phyloP scores from a whole-genome alignment of 2,113 vertebrate species.

The Podarcis raffonei region DNA sequence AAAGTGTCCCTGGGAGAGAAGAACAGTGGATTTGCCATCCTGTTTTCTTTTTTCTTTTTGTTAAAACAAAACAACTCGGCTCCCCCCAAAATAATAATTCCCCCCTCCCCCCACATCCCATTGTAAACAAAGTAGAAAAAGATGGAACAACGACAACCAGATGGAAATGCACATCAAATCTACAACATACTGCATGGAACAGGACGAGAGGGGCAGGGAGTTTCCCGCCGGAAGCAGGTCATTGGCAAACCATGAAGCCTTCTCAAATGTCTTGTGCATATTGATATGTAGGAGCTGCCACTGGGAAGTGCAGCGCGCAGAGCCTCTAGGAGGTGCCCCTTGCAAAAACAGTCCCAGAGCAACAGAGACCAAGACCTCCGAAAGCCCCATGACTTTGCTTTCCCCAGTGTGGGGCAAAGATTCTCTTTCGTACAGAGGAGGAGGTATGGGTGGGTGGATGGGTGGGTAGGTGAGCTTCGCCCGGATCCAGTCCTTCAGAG shows the following conservation, averaged over 20 bases:
- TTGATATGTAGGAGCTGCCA: conserved; percentile 61
- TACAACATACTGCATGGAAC: conserved; percentile 65
- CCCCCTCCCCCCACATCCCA: conserved; percentile 55
- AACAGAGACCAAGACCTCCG: conserved; percentile 59
- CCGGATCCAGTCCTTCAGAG: conserved; percentile 49
- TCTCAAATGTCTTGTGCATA: conserved; percentile 58
- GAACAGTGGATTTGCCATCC: conserved; percentile 74
- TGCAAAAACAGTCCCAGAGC: conserved; percentile 60
- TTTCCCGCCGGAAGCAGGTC: conserved; percentile 67
- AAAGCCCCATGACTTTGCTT: conserved; percentile 30
- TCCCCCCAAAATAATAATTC: conserved; percentile 53
- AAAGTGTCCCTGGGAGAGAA: conserved; percentile 72
- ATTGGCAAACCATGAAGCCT: conserved; percentile 70
- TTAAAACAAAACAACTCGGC: conserved; percentile 1
- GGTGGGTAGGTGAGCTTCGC: conserved; percentile 45
- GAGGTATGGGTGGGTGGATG: conserved; percentile 32
- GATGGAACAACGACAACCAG: conserved; percentile 66
- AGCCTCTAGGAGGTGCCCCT: conserved; percentile 46
- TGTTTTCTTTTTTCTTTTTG: conserved; percentile 48
- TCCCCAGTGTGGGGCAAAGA: conserved; percentile 38
- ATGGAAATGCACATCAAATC: conserved; percentile 70
- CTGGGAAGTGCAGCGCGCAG: conserved; percentile 41
- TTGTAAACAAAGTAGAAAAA: conserved; percentile 76
- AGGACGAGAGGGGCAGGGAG: conserved; percentile 31
- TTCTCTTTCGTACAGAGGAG: conserved; percentile 38